A percentile compares a stretch with the other conserved stretches of the same genome.
These are phyloP conservation scores for Platyscapa corneri DNA, from an alignment of 1,140 invertebrate genomes.

Conservation along the genomic window DNA sequence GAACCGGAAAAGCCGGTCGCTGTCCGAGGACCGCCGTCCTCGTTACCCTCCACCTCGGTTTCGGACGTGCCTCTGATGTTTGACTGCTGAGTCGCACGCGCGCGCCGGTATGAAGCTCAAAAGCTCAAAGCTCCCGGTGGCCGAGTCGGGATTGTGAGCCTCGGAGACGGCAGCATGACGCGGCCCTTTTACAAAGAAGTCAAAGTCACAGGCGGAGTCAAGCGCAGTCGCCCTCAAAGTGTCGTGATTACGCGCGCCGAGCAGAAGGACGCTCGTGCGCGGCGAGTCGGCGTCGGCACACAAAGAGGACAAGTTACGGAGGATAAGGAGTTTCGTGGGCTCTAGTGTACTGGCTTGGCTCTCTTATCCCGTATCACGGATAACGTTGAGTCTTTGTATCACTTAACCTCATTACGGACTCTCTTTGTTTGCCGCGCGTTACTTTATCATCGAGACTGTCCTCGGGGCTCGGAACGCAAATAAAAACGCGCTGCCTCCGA, in stretches of 20 bases:
- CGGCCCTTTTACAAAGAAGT: slow-evolving; percentile 1
- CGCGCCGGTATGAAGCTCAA: background rate
- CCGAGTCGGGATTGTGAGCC: background rate
- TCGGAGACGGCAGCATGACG: background rate
- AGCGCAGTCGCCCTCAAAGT: slow-evolving; percentile 7
- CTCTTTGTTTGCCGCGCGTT: background rate
- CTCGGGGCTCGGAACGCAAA: background rate
- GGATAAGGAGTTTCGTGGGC: slow-evolving; percentile 4
- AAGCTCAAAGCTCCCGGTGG: background rate
- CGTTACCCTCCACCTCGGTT: background rate
- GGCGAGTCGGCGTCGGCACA: background rate
- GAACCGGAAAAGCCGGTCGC: background rate
- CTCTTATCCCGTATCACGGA: background rate
- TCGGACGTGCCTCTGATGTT: slow-evolving; percentile 28
- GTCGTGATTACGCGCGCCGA: background rate
- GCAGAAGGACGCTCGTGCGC: too few species aligned
- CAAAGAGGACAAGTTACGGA: background rate
- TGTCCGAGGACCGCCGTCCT: background rate
- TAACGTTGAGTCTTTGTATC: background rate
- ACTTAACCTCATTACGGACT: background rate
- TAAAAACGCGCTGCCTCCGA: background rate
- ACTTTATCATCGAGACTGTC: background rate
- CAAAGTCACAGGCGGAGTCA: background rate
- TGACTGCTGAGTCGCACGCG: background rate
- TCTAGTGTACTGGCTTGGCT: background rate